These are phyloP conservation scores for Uloborus diversus DNA, from an alignment of 1,140 invertebrate genomes.

Conservation along the genomic window DNA sequence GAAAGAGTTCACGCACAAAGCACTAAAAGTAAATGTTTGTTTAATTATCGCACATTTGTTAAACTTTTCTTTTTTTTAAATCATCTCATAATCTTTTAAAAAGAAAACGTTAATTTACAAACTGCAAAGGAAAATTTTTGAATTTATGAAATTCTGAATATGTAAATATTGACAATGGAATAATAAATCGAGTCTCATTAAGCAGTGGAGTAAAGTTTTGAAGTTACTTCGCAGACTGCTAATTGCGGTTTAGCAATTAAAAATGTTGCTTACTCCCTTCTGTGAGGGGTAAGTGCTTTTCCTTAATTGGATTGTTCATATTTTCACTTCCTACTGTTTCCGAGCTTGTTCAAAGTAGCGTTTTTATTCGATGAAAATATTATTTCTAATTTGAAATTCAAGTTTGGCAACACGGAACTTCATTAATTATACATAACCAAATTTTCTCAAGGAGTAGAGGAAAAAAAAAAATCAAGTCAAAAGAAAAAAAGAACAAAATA, in stretches of 20 bases:
- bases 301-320: slow-evolving; percentile 11
- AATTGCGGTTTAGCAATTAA: slow-evolving; percentile 40
- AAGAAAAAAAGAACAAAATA: not conserved
- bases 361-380: slow-evolving; percentile 4
- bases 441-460: not conserved
- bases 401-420: slow-evolving; percentile 14
- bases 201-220: not conserved
- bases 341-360: not conserved
- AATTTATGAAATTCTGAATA: slow-evolving; percentile 23
- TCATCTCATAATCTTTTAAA: slow-evolving; percentile 22
- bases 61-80: slow-evolving; percentile 34
- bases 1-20: not conserved
- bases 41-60: slow-evolving; percentile 31
- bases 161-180: slow-evolving; percentile 36
- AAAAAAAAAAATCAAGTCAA: not conserved
- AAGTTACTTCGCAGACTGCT: not conserved
- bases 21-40: slow-evolving; percentile 29
- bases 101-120: not conserved
- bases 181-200: slow-evolving; percentile 21
- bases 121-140: slow-evolving; percentile 8
- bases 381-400: slow-evolving; percentile 24
- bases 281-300: not conserved
- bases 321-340: not conserved
- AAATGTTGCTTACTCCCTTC: not conserved
- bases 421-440: slow-evolving; percentile 16